Evolutionary conservation across 2,888 invertebrate species (phyloP).

Genomic region (Mythimna vitellina): DNA sequence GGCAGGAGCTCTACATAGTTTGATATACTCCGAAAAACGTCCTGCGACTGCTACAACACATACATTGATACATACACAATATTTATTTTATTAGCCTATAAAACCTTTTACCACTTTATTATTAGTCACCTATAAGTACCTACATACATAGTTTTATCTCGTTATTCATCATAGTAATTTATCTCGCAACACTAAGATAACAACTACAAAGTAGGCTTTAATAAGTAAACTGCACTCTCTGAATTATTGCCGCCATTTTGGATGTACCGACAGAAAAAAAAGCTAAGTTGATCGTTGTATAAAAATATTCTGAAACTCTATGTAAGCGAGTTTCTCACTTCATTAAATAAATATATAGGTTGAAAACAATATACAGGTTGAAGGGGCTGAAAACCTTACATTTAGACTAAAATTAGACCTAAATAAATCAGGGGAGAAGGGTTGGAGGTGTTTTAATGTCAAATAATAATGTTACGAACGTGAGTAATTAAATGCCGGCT

Average conservation of each 20-base stretch:
- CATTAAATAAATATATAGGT: background rate
- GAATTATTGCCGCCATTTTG: slow-evolving; percentile 33
- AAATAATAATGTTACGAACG: background rate
- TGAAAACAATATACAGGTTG: too few relatives aligned
- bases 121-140: slow-evolving; percentile 13
- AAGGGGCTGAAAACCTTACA: background rate
- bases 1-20: too few relatives aligned
- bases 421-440: background rate
- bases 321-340: background rate
- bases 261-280: slow-evolving; percentile 39
- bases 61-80: background rate
- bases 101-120: background rate
- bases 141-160: slow-evolving; percentile 14
- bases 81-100: slow-evolving; percentile 7
- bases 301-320: background rate
- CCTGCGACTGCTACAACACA: background rate
- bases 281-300: background rate
- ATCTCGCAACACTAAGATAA: slow-evolving; percentile 53
- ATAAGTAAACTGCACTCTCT: slow-evolving; percentile 43
- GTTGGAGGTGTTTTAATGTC: background rate
- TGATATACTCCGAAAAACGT: slow-evolving; percentile 7
- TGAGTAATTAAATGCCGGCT: too few relatives aligned
- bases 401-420: background rate
- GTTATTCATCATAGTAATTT: slow-evolving; percentile 43
- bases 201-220: slow-evolving; percentile 41